Conservation (phyloP, 2,797 vertebrate species). For the Catamblyrhynchus diadema region DNA sequence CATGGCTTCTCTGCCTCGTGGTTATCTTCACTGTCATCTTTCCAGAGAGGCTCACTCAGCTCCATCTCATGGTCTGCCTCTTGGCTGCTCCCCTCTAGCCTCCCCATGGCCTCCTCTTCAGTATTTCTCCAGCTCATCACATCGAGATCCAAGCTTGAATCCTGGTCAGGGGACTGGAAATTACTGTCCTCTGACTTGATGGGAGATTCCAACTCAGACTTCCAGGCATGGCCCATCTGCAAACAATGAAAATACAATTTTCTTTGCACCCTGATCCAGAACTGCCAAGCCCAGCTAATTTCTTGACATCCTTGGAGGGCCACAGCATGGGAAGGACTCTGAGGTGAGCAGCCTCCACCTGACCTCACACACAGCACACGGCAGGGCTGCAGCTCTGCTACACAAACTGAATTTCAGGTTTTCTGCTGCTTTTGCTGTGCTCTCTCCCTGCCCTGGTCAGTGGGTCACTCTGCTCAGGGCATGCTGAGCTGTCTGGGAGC, state of each 20-base stretch:
- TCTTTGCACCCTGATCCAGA: background rate
- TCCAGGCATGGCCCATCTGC: constrained; percentile 64
- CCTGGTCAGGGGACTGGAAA: constrained; percentile 65
- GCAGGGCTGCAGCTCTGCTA: background rate
- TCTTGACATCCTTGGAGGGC: background rate
- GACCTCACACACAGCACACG: background rate
- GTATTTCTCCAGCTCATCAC: constrained; percentile 62
- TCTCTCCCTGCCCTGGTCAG: background rate
- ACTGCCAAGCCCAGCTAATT: background rate
- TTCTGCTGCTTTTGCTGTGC: background rate
- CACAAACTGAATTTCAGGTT: background rate
- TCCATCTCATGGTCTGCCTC: background rate
- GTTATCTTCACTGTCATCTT: constrained; percentile 27
- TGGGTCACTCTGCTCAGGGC: background rate
- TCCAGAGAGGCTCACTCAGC: constrained; percentile 43
- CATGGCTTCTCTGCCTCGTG: constrained; percentile 18
- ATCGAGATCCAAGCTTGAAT: constrained; percentile 69
- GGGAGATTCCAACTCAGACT: constrained; percentile 45
- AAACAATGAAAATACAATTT: constrained; percentile 41
- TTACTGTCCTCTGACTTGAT: constrained; percentile 66
- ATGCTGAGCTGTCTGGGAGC: background rate
- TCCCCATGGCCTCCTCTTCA: constrained; percentile 43
- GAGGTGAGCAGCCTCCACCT: background rate
- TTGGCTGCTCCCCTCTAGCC: constrained; percentile 61
- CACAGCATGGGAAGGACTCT: background rate